Conservation (phyloP, 2,888 invertebrate genomes). For the Argynnis bischoffii region DNA sequence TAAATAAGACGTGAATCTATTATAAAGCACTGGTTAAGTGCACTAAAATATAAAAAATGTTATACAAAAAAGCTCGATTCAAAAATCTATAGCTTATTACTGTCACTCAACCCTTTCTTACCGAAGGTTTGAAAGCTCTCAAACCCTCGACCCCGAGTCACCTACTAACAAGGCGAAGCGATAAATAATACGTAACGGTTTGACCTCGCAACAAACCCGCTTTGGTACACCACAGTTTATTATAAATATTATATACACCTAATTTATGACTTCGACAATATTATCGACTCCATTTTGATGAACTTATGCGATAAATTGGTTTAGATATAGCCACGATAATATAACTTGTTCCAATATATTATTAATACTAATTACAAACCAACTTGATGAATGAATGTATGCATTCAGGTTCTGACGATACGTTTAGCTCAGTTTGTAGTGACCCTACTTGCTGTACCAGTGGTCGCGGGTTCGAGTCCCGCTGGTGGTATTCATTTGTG, state of each 20-base stretch:
- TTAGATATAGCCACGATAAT: too few relatives aligned
- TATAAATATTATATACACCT: conserved; percentile 41
- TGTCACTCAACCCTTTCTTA: conserved; percentile 24
- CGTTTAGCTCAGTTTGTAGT: too few relatives aligned
- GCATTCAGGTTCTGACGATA: too few relatives aligned
- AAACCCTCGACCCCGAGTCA: conserved; percentile 21
- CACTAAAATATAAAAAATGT: background rate
- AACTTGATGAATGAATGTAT: too few relatives aligned
- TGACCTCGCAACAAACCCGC: conserved; percentile 39
- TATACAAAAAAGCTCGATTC: conserved; percentile 9
- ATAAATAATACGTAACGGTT: conserved; percentile 38
- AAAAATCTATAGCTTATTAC: conserved; percentile 22
- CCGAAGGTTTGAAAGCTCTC: conserved; percentile 13
- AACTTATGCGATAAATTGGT: conserved; percentile 7
- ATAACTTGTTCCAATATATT: too few relatives aligned
- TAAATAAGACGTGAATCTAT: too few relatives aligned
- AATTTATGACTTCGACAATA: conserved; percentile 43
- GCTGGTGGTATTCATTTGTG: too few relatives aligned
- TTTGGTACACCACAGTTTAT: conserved; percentile 40
- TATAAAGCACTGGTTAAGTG: too few relatives aligned
- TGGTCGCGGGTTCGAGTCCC: too few relatives aligned
- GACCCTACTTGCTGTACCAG: too few relatives aligned
- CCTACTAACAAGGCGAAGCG: conserved; percentile 25
- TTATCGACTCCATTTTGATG: conserved; percentile 35
- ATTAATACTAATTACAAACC: too few relatives aligned